A percentile compares a stretch with the other conserved stretches of the same genome.
Evolutionary conservation across 2,113 vertebrate genomes (phyloP).

Genomic region (Paramisgurnus dabryanus): DNA sequence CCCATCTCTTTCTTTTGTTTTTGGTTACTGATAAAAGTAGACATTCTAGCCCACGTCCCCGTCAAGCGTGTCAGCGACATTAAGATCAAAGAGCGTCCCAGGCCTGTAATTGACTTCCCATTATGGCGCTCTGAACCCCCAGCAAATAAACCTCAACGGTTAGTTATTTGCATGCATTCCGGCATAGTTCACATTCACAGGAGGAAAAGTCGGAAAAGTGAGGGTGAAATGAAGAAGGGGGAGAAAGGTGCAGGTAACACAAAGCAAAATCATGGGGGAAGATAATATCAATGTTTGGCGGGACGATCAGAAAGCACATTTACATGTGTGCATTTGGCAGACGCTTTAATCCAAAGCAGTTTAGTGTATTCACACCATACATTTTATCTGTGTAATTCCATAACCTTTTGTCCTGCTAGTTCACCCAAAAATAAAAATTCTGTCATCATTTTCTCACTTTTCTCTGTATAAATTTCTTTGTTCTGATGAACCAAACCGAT

Average conservation of each 20-base stretch:
- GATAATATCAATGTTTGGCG: not conserved
- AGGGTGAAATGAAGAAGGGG: constrained; percentile 12
- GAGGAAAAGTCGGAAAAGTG: constrained; percentile 3
- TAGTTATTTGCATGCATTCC: constrained; percentile 38
- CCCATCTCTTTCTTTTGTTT: constrained; percentile 22
- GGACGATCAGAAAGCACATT: not conserved
- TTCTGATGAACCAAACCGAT: no score
- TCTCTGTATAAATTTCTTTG: no score
- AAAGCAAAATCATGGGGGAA: not conserved
- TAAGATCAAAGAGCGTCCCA: constrained; percentile 12
- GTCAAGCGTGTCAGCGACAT: constrained; percentile 1
- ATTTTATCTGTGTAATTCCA: no score
- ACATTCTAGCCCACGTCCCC: constrained; percentile 29
- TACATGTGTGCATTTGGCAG: no score
- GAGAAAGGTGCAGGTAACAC: constrained; percentile 2
- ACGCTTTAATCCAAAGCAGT: no score
- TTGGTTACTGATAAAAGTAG: constrained; percentile 30
- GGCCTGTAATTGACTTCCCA: constrained; percentile 33
- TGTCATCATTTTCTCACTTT: no score
- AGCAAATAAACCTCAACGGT: constrained; percentile 26
- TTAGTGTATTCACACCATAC: no score
- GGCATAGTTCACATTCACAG: not conserved
- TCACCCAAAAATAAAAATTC: no score
- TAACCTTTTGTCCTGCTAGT: no score
- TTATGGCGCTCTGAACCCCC: constrained; percentile 8